These are phyloP conservation scores for Polypedilum vanderplanki DNA, from an alignment of 1,140 invertebrate species.

Conservation along the genomic window DNA sequence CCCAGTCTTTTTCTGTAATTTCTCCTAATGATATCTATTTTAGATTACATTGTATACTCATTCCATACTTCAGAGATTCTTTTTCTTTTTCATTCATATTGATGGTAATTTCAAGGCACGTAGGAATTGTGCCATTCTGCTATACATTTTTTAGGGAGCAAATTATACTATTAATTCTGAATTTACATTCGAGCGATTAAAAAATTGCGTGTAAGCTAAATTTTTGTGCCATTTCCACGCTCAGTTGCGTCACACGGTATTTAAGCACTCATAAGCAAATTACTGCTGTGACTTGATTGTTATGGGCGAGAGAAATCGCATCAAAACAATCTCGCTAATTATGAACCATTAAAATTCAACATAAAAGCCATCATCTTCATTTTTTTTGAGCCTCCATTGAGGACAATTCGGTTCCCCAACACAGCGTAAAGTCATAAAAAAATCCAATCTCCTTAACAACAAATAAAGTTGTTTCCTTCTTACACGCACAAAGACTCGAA, in stretches of 20 bases:
- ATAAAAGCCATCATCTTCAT: not conserved
- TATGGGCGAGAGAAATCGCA: constrained; percentile 6
- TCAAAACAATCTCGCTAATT: constrained; percentile 27
- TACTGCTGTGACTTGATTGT: not conserved
- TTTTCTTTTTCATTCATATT: no score
- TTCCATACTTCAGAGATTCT: no score
- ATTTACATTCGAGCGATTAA: not conserved
- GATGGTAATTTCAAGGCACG: no score
- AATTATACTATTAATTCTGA: not conserved
- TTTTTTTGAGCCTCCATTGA: not conserved
- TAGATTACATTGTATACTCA: no score
- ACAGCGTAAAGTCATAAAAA: constrained; percentile 21
- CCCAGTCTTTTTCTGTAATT: no score
- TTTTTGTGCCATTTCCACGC: not conserved
- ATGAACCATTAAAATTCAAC: constrained; percentile 18
- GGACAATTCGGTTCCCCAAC: not conserved
- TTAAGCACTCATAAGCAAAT: not conserved
- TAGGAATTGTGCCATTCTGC: not conserved
- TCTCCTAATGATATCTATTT: no score
- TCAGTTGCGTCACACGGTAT: constrained; percentile 8
- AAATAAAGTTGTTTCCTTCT: constrained; percentile 25
- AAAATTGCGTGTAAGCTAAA: not conserved
- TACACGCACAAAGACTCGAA: no score
- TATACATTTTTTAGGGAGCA: not conserved
- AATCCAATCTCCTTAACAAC: constrained; percentile 27